A percentile compares a stretch with the other conserved stretches of the same genome.
Evolutionary conservation across 2,888 invertebrate species (phyloP).

Genomic region (Polylopha cassiicola): DNA sequence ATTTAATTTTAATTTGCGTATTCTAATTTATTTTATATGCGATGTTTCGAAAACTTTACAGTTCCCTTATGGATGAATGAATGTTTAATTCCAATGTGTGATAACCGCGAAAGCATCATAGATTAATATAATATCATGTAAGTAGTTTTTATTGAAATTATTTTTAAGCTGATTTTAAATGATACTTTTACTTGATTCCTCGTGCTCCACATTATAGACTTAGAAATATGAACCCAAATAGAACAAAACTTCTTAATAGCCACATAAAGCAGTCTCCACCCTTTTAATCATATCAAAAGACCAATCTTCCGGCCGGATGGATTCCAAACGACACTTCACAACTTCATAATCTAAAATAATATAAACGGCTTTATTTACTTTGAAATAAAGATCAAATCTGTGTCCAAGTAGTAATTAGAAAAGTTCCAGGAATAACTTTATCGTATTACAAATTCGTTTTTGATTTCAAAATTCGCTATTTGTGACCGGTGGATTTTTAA

Average conservation of each 20-base stretch:
- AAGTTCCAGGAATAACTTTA: constrained; percentile 65
- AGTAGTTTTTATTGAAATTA: no score
- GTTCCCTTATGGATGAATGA: no score
- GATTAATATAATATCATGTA: no score
- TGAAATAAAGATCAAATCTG: constrained; percentile 38
- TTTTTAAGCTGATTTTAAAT: no score
- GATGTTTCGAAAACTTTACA: no score
- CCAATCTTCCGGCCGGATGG: constrained; percentile 72
- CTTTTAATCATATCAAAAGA: constrained; percentile 76
- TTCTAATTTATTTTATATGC: no score
- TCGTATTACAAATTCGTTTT: constrained; percentile 71
- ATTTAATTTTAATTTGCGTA: no score
- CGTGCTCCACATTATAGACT: constrained; percentile 24
- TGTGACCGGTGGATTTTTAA: no score
- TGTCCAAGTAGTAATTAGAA: constrained; percentile 50
- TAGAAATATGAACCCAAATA: constrained; percentile 51
- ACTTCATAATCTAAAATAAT: constrained; percentile 28
- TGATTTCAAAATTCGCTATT: constrained; percentile 73
- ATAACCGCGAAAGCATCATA: no score
- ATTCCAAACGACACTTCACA: constrained; percentile 43
- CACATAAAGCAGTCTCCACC: constrained; percentile 73
- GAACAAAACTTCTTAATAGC: constrained; percentile 67
- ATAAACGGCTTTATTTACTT: constrained; percentile 29
- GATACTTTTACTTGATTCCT: constrained; percentile 1
- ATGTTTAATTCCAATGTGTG: no score